These are phyloP conservation scores for Cistogaster globosa DNA, from an alignment of 2,888 invertebrate species.

Conservation along the genomic window DNA sequence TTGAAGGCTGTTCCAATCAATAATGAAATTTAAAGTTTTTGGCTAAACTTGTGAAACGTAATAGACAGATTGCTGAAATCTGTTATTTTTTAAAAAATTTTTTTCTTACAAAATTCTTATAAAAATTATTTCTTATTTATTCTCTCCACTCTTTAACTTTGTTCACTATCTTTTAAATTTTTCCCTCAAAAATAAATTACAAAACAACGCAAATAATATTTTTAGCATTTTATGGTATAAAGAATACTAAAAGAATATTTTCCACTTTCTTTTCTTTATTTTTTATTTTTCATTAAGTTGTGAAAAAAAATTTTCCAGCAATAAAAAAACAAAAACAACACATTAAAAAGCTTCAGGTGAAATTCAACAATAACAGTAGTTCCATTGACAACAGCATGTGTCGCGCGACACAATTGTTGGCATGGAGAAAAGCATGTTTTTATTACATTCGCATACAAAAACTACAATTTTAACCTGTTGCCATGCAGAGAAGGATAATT, in stretches of 20 bases:
- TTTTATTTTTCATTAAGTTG: neutral
- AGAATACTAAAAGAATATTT: neutral
- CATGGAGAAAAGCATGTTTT: constrained; percentile 15
- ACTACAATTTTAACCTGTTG: constrained; percentile 1
- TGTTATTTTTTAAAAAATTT: too few relatives aligned
- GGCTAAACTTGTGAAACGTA: too few relatives aligned
- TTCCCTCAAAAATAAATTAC: neutral
- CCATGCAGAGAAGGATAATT: constrained; percentile 8
- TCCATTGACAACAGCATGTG: neutral
- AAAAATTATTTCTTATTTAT: too few relatives aligned
- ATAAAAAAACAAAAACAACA: neutral
- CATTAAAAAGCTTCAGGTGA: constrained; percentile 11
- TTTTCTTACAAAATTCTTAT: too few relatives aligned
- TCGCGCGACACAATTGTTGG: constrained; percentile 7
- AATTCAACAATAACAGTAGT: neutral
- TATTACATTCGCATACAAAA: neutral
- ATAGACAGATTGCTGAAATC: too few relatives aligned
- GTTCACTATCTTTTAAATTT: neutral
- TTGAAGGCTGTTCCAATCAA: too few relatives aligned
- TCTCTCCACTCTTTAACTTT: neutral
- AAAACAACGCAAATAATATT: neutral
- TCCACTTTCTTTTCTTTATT: neutral
- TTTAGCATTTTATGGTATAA: neutral
- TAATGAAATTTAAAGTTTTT: too few relatives aligned
- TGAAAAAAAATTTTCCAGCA: neutral